phyloP scores from a whole-genome alignment of 2,113 vertebrate genomes.

The Scomber japonicus region DNA sequence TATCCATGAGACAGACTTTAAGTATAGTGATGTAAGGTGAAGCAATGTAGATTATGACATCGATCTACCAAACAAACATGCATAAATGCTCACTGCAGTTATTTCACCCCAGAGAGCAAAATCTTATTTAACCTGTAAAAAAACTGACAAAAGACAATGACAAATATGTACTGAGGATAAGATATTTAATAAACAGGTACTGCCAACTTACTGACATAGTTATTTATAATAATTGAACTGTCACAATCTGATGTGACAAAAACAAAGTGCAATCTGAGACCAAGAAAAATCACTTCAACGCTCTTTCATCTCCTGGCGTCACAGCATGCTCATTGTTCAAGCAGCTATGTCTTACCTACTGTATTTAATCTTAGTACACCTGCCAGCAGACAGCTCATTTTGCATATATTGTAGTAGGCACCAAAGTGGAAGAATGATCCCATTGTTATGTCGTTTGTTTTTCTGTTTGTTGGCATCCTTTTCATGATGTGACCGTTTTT shows the following conservation, averaged over 20 bases:
- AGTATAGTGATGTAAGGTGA: not conserved
- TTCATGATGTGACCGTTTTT: not conserved
- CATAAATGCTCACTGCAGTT: slow-evolving; percentile 11
- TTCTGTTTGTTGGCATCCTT: not conserved
- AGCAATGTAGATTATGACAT: not conserved
- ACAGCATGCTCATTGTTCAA: not conserved
- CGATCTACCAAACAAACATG: not conserved
- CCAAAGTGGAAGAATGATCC: not conserved
- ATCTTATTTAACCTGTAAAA: slow-evolving; percentile 10
- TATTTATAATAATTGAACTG: not conserved
- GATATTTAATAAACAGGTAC: not conserved
- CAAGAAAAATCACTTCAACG: slow-evolving; percentile 4
- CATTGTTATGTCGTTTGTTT: not conserved
- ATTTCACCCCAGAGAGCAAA: not conserved
- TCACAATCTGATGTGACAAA: not conserved
- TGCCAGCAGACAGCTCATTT: not conserved
- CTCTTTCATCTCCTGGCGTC: slow-evolving; percentile 21
- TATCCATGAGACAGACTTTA: too few relatives aligned
- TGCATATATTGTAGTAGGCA: not conserved
- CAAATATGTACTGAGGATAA: not conserved
- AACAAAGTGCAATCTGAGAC: slow-evolving; percentile 10
- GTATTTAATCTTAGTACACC: not conserved
- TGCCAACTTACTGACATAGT: not conserved
- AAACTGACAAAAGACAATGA: not conserved
- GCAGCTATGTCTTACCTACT: not conserved